Base-by-base conservation (phyloP, 2,888 invertebrate genomes). In the Seira sanloemensis region DNA sequence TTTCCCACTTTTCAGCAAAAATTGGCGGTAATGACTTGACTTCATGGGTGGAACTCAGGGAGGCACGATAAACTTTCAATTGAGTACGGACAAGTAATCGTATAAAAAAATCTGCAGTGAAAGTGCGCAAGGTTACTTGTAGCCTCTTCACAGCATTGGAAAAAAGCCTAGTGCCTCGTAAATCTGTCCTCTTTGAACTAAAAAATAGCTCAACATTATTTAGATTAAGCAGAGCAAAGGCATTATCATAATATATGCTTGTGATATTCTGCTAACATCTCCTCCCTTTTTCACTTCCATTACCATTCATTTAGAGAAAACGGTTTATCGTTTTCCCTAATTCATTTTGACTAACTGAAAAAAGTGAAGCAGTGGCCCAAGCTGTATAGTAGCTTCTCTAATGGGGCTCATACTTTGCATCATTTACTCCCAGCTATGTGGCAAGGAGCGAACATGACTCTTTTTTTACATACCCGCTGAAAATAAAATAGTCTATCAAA, bases 181-280 rank as follows among this genome's bases (percentile, higher is more conserved):
- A 78, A 78, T 73, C 72, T 78, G 66, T 78, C 78, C 16, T 58
- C 37, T 72, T 67, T 78, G 62, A 78, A 71, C 71, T 74, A 50
- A 80, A 80, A 62, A 80, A 74, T 67, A 80, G 68, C 74, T 67
- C 68, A 80, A 80, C 79, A 80, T 27, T 68, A 74, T 80, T 80
- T 80, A 16, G 79, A 73, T 74, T 74, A 80, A 80, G 54, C 68
- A 23, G 1, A 62, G 62, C 23, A 21, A 62, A 62, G 37, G 37
- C 62, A 62, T 62, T 62, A 62, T 9, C 19, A 62, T 62, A 62
- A 62, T 62, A 62, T 62, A 62, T 62, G 19, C 23, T 58, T 67
- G n/a, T n/a, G 50, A 50, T 37, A 37, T 12, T 7, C 50, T 18
- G n/a, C 50, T 18, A 16, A 26, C 26, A 69, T 46, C 37, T 50